Evolutionary conservation across 2,888 invertebrate species (phyloP).

Genomic region (Ennomos erosarius): DNA sequence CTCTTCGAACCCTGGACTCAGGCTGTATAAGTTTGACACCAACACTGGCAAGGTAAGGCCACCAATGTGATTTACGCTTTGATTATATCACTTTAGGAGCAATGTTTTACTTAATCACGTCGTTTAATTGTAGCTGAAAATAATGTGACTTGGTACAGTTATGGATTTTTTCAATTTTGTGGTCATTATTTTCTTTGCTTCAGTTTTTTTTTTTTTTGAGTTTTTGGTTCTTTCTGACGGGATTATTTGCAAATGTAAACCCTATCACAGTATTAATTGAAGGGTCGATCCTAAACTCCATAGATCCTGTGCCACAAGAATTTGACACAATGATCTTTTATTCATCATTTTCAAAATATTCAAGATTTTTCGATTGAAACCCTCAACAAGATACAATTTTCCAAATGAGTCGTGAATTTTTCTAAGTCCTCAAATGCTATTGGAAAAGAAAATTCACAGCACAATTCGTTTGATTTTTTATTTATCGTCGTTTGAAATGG

Average conservation of each 20-base stretch:
- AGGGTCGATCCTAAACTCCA: too few relatives aligned
- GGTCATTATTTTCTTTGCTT: too few relatives aligned
- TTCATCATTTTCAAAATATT: conserved; percentile 1
- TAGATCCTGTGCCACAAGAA: neutral
- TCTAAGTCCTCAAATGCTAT: conserved; percentile 22
- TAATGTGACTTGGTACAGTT: too few relatives aligned
- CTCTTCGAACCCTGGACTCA: conserved; percentile 94
- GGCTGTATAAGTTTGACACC: conserved; percentile 95
- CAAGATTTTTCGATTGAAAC: conserved; percentile 34
- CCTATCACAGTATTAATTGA: too few relatives aligned
- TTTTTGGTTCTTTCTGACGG: too few relatives aligned
- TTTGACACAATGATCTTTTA: neutral
- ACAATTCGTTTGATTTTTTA: conserved; percentile 25
- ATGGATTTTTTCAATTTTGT: too few relatives aligned
- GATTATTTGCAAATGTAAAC: too few relatives aligned
- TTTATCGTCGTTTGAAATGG: conserved; percentile 26
- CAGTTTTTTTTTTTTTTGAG: too few relatives aligned
- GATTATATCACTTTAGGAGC: too few relatives aligned
- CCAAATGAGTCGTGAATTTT: conserved; percentile 26
- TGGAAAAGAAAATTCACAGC: conserved; percentile 17
- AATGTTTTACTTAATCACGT: too few relatives aligned
- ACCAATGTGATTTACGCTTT: too few relatives aligned
- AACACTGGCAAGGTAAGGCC: conserved; percentile 91
- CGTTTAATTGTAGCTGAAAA: too few relatives aligned
- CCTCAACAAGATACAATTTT: conserved; percentile 23